These are phyloP conservation scores for Aleiodes sp. DNA, from an alignment of 1,140 invertebrate genomes.

Conservation along the genomic window DNA sequence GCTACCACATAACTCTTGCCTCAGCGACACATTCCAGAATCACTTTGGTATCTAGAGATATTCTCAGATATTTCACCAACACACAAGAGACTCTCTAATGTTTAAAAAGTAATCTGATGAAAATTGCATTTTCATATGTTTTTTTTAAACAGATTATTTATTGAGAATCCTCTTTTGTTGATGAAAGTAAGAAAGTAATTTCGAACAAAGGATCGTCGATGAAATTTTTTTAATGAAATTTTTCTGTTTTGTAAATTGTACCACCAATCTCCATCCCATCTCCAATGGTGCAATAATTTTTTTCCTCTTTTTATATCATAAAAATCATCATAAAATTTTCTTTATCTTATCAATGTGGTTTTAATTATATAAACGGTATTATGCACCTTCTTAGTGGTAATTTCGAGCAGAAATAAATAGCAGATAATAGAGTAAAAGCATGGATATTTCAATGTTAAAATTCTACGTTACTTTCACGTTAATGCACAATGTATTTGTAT, in stretches of 20 bases:
- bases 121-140: background rate
- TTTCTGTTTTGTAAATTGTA: no score
- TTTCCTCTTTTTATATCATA: no score
- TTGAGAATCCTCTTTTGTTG: no score
- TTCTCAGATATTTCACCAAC: background rate
- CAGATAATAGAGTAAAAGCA: constrained; percentile 23
- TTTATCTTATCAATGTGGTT: no score
- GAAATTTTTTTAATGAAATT: no score
- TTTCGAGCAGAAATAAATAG: background rate
- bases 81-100: background rate
- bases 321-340: no score
- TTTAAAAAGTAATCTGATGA: background rate
- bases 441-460: constrained; percentile 37
- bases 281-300: no score
- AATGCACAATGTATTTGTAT: background rate
- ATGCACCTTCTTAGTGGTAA: background rate
- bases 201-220: no score
- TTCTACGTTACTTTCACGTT: constrained; percentile 26
- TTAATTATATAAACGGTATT: no score
- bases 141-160: no score
- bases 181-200: no score
- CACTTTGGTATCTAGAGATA: constrained; percentile 11
- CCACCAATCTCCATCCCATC: no score
- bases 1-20: constrained; percentile 29
- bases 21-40: constrained; percentile 30